A percentile compares a stretch with the other conserved stretches of the same genome.
Conservation (phyloP, 2,888 invertebrate species). For the Rhodophaea formosa region DNA sequence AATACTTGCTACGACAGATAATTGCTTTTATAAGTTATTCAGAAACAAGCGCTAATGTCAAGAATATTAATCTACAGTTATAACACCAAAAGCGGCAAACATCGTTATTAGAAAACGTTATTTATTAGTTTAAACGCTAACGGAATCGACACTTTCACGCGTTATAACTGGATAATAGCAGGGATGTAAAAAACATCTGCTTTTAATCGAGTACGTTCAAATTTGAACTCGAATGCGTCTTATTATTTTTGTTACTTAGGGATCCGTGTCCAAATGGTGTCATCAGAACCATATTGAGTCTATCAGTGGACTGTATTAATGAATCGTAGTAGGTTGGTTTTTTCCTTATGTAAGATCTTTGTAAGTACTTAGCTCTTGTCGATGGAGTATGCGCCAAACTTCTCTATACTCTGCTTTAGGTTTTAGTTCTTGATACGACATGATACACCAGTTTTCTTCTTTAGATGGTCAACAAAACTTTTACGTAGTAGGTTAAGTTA, state of each 20-base stretch:
- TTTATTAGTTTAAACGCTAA: slow-evolving; percentile 25
- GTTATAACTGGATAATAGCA: slow-evolving; percentile 24
- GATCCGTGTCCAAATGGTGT: too few relatives aligned
- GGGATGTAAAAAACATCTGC: slow-evolving; percentile 17
- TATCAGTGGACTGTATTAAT: too few relatives aligned
- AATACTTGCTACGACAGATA: slow-evolving; percentile 37
- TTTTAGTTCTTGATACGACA: too few relatives aligned
- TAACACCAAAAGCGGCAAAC: slow-evolving; percentile 8
- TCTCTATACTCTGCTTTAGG: too few relatives aligned
- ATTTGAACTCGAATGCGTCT: slow-evolving; percentile 21
- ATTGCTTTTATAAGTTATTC: slow-evolving; percentile 40
- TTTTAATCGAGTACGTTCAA: slow-evolving; percentile 24
- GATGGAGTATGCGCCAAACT: too few relatives aligned
- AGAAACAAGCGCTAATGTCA: slow-evolving; percentile 25
- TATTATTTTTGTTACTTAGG: background rate
- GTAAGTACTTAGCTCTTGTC: too few relatives aligned
- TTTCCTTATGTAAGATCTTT: too few relatives aligned
- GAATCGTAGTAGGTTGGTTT: too few relatives aligned
- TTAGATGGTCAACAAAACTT: too few relatives aligned
- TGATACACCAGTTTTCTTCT: too few relatives aligned
- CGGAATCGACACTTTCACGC: slow-evolving; percentile 25
- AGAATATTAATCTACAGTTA: slow-evolving; percentile 9
- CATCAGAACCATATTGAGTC: too few relatives aligned
- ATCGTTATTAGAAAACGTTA: slow-evolving; percentile 17
- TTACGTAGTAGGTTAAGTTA: too few relatives aligned